A percentile compares a stretch with the other conserved stretches of the same genome.
Conservation (phyloP, 92 coral and sea anemone species). For the Bergia puertoricense region DNA sequence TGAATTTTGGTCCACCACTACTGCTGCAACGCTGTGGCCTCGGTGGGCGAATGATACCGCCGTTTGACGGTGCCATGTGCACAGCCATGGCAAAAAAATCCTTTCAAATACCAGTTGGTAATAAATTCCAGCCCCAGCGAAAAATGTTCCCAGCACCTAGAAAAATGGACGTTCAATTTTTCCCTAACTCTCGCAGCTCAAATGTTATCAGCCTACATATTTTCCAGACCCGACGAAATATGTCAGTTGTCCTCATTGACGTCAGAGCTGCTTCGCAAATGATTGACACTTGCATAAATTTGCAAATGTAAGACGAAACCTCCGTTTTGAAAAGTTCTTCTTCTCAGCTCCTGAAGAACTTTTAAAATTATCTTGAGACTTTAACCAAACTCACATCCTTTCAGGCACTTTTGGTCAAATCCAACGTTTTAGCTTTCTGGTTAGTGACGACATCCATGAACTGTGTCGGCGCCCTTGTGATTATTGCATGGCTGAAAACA, state of each 20-base stretch:
- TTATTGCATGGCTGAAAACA: background rate
- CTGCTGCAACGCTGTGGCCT: slow-evolving; percentile 87
- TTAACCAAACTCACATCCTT: background rate
- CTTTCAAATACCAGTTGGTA: slow-evolving; percentile 4
- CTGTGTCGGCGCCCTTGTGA: background rate
- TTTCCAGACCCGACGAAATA: slow-evolving; percentile 17
- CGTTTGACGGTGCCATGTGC: slow-evolving; percentile 70
- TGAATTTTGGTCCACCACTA: slow-evolving; percentile 96
- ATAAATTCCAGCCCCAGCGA: slow-evolving; percentile 7
- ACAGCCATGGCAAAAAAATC: slow-evolving; percentile 71
- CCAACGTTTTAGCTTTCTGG: background rate
- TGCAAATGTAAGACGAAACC: slow-evolving; percentile 14
- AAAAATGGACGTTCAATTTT: background rate
- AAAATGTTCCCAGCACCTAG: background rate
- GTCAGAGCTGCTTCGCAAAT: slow-evolving; percentile 14
- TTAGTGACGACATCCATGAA: too few species aligned
- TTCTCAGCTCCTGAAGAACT: background rate
- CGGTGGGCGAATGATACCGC: slow-evolving; percentile 71
- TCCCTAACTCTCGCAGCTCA: slow-evolving; percentile 25
- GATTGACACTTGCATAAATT: slow-evolving; percentile 45
- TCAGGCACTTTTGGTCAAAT: background rate
- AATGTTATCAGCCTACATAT: slow-evolving; percentile 30
- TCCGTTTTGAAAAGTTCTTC: background rate
- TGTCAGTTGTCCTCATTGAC: slow-evolving; percentile 45
- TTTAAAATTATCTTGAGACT: background rate